A percentile compares a stretch with the other conserved stretches of the same genome.
Evolutionary conservation across 2,797 vertebrate genomes (phyloP).

Genomic region (Coendou prehensilis): DNA sequence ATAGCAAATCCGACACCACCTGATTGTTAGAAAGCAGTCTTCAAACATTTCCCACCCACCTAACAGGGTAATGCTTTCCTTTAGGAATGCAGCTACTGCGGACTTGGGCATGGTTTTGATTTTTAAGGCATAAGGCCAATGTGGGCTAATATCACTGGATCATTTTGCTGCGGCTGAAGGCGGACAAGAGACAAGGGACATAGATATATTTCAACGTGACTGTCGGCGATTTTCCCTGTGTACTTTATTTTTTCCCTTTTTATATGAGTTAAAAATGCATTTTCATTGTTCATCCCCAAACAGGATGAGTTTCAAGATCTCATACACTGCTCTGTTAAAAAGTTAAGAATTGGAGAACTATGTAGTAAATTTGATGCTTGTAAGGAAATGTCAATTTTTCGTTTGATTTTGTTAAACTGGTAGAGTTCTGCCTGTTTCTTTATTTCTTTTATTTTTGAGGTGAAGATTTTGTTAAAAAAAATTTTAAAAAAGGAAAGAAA

Average conservation of each 20-base stretch:
- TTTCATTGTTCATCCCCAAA: conserved; percentile 63
- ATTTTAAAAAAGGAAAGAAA: neutral
- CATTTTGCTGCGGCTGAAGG: conserved; percentile 59
- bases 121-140: neutral
- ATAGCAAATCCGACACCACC: neutral
- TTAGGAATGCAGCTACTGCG: rapidly evolving
- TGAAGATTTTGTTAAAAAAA: neutral
- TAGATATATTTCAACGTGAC: neutral
- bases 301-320: conserved; percentile 62
- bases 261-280: neutral
- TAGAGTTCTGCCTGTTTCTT: neutral
- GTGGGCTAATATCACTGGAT: neutral
- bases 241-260: neutral
- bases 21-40: neutral
- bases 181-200: neutral
- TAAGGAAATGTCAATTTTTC: neutral
- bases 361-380: neutral
- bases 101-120: neutral
- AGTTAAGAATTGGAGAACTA: conserved; percentile 52
- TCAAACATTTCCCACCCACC: neutral
- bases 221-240: neutral
- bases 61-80: rapidly evolving
- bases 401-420: neutral
- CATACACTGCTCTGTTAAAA: conserved; percentile 44
- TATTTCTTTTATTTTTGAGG: neutral